Conservation (phyloP, 2,888 invertebrate genomes). For the Yponomeuta plumbellus region DNA sequence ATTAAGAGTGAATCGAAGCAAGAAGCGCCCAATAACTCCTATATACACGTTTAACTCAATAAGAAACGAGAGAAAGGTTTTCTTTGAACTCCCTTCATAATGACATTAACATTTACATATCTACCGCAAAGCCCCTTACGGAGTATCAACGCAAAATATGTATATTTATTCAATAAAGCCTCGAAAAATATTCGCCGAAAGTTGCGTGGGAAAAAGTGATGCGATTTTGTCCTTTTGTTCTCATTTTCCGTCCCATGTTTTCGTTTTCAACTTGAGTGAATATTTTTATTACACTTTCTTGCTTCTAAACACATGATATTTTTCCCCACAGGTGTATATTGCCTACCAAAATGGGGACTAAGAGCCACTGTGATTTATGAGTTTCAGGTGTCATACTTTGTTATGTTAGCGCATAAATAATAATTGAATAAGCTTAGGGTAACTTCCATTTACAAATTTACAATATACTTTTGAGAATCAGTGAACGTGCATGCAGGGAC, state of each 20-base stretch:
- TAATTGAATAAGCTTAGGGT: no score
- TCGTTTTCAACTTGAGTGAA: slow-evolving; percentile 66
- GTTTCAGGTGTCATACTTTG: no score
- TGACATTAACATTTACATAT: slow-evolving; percentile 29
- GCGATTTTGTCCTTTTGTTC: slow-evolving; percentile 55
- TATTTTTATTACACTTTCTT: slow-evolving; percentile 64
- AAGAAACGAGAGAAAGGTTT: not conserved
- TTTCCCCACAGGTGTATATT: slow-evolving; percentile 24
- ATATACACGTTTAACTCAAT: not conserved
- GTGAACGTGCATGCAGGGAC: no score
- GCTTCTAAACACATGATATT: slow-evolving; percentile 58
- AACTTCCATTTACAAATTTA: no score
- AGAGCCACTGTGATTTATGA: no score
- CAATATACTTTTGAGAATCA: no score
- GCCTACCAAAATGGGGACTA: not conserved
- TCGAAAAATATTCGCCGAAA: slow-evolving; percentile 57
- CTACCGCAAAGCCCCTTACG: slow-evolving; percentile 45
- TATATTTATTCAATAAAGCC: slow-evolving; percentile 68
- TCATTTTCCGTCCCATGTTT: slow-evolving; percentile 63
- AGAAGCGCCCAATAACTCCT: not conserved
- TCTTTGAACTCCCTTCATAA: slow-evolving; percentile 19
- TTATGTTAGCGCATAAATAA: no score
- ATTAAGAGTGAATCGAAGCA: not conserved
- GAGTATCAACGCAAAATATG: slow-evolving; percentile 55
- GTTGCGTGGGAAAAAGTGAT: slow-evolving; percentile 54